Percentiles rank a stretch among this genome's conserved stretches.
Conservation (phyloP, 2,888 invertebrate species). For the Drosophila stalkeri region DNA sequence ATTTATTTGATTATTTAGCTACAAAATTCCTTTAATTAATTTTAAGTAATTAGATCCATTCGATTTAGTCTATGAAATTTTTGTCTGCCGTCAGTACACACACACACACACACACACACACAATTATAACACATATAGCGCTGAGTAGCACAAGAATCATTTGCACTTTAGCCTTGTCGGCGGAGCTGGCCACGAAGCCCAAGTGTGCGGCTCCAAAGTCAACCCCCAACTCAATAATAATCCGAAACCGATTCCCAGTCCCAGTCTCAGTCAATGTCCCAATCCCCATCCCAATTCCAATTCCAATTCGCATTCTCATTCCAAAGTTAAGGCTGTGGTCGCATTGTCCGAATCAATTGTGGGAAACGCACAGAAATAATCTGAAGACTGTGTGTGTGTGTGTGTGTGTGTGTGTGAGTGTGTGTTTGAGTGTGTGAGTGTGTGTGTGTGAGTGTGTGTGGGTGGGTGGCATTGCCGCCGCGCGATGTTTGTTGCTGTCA, state of each 20-base stretch:
- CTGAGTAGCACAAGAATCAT: conserved; percentile 53
- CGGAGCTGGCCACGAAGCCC: conserved; percentile 14
- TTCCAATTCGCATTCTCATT: conserved; percentile 13
- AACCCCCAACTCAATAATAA: conserved; percentile 12
- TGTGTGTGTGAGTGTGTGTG: conserved; percentile 48
- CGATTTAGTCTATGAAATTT: conserved; percentile 11
- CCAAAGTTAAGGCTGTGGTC: conserved; percentile 45
- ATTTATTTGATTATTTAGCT: too few relatives aligned
- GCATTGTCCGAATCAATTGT: conserved; percentile 79
- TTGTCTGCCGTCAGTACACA: conserved; percentile 22
- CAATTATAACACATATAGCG: background rate
- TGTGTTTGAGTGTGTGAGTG: too few relatives aligned
- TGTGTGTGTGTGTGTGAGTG: conserved; percentile 50
- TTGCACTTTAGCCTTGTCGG: conserved; percentile 67
- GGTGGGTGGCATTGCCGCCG: conserved; percentile 73
- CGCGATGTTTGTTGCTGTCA: conserved; percentile 77
- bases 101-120: background rate
- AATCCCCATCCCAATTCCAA: background rate
- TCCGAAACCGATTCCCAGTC: conserved; percentile 50
- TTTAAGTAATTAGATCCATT: too few relatives aligned
- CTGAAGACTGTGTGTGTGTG: conserved; percentile 41
- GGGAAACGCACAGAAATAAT: conserved; percentile 77
- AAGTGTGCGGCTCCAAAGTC: conserved; percentile 20
- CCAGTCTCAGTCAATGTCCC: background rate
- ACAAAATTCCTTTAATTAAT: too few relatives aligned